Evolutionary conservation across 2,797 vertebrate genomes (phyloP), one percentile per base, ranked within the genome.

Genomic region (Notolepis coatsorum): DNA sequence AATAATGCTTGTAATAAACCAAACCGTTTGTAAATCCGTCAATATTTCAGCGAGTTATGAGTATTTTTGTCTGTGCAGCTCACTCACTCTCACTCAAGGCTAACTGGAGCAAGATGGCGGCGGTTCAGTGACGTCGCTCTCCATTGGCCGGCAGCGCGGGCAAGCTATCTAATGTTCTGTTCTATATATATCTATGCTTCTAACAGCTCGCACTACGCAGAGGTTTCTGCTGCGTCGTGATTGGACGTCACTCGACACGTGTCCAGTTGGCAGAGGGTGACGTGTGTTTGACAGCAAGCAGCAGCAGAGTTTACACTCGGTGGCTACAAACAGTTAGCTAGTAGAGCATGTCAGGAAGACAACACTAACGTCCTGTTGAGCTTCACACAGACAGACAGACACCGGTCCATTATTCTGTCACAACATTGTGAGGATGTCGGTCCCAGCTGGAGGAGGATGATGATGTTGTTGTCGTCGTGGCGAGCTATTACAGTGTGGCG

Each of bases 401-500:
- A 4, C 5, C 24, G 30, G 30, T n/a, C 46, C 35, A 50, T 28
- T 27, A n/a, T n/a, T 68, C 67, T 72, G 1, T 41, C 35, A 64
- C 46, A 48, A 31, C 13, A 28, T 64, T 64, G 66, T 31, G 71
- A 90, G 61, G 48, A 91, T 90, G 90, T 78, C 65, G 73, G 66
- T 86, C 60, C 87, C 87, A 71, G 61, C 68, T 9, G 88, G 88
- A 82, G 72, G 86, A 60, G 86, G 87, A 88, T 89, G 88, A 91
- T 78, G 84, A 89, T 85, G 84, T 81, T 57, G 66, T 58, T 68
- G 62, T 31, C 79, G 77, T 67, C 80, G 65, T 80, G 83, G 81
- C 82, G 83, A 82, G 35, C 68, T 73, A 39, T 84, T 81, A 81
- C 79, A 77, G 56, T 87, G 75, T 90, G 77, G 75, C 81, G 89